These are phyloP conservation scores for Kryptopterus vitreolus DNA, from an alignment of 2,797 vertebrate genomes.

Conservation along the genomic window DNA sequence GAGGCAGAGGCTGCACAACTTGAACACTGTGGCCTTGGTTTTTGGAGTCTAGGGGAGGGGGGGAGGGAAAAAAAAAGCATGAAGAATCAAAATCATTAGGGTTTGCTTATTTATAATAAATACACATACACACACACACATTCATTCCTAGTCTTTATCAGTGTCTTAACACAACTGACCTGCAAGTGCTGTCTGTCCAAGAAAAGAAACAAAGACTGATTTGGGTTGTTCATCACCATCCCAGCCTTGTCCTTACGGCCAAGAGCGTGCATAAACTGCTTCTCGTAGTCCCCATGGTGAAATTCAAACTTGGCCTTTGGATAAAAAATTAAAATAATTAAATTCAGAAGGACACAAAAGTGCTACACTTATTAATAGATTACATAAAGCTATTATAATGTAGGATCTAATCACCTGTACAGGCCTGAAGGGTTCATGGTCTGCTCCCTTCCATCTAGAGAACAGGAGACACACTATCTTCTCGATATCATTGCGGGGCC, in stretches of 20 bases:
- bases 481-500: conserved; percentile 99
- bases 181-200: conserved; percentile 99
- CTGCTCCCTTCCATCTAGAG: conserved; percentile 99
- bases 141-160: neutral
- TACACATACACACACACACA: no score
- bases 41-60: conserved; percentile 84
- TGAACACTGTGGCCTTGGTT: conserved; percentile 99
- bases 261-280: conserved; percentile 98
- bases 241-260: conserved; percentile 99
- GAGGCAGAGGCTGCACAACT: conserved; percentile 99
- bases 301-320: conserved; percentile 97
- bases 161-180: conserved; percentile 68
- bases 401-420: conserved; percentile 83
- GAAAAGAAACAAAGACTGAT: conserved; percentile 99
- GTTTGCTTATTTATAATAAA: neutral
- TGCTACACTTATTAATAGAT: neutral
- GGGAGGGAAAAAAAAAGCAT: neutral
- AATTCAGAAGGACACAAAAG: neutral
- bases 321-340: conserved; percentile 3
- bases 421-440: conserved; percentile 97
- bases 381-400: neutral
- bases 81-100: neutral
- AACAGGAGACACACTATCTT: conserved; percentile 99
- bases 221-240: conserved; percentile 99
- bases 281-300: conserved; percentile 99